Evolutionary conservation across 1,140 invertebrate species (phyloP), one percentile per base, ranked within the genome.

Genomic region (Lepeophtheirus salmonis): DNA sequence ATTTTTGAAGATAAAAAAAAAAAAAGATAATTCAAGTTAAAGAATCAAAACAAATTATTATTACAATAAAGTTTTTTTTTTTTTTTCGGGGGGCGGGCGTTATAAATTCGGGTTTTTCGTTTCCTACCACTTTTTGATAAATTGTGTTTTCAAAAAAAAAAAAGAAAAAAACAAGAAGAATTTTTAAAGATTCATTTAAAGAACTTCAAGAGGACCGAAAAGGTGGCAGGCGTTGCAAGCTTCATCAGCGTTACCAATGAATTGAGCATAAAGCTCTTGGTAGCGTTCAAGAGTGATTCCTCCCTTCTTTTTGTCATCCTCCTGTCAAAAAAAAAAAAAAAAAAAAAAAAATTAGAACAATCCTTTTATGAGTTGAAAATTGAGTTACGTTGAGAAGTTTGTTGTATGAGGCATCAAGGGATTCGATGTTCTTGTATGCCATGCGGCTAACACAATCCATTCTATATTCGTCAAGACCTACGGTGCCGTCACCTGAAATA

Each of bases 211-310:
- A 16, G 84, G 84, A 23, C 84, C 84, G 69, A 87, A 87, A 2
- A 86, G 75, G 67, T 84, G 80, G 50, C 82, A 80, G 20, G 82
- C 83, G 56, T 77, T 76, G 65, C 75, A 76, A 63, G 79, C 80
- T 67, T 82, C 77, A 59, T 83, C 81, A 13, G 79, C 78, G 70
- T 85, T 82, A 17, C 83, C 81, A 49, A 87, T 75, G 72, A 84
- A 87, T 70, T 83, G 78, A 0, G 83, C 82, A 66, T 86, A 87
- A 0, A 86, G 73, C 69, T 86, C 83, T 70, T 86, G 83, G 67
- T 86, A 87, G 67, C 83, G 76, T 0, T 80, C 76, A 49, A 86
- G 68, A 3, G 78, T 82, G 13, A 87, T 70, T 20, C 84, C 84
- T 24, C 84, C 84, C 65, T 77, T 78, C 73, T 78, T 79, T 67